Evolutionary conservation across 2,888 invertebrate genomes (phyloP).

Genomic region (Cyaniris semiargus): DNA sequence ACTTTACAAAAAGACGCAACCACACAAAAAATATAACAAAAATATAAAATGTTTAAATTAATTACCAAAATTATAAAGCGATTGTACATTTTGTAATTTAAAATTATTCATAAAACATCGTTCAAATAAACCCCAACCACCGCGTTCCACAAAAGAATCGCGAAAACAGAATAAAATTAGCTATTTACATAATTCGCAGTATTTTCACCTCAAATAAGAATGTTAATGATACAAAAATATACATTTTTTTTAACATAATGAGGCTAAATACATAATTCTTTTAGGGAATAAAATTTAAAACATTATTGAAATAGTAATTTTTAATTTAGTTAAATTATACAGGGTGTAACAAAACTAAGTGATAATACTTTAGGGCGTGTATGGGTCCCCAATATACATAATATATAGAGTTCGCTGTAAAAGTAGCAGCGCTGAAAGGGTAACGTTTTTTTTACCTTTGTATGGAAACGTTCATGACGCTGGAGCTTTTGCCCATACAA

Average conservation of each 20-base stretch:
- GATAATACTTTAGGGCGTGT: too few species aligned
- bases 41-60: neutral
- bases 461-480: too few species aligned
- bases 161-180: constrained; percentile 23
- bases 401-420: too few species aligned
- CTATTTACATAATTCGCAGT: constrained; percentile 16
- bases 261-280: neutral
- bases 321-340: too few species aligned
- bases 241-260: neutral
- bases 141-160: constrained; percentile 14
- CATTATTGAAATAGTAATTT: too few species aligned
- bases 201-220: constrained; percentile 30
- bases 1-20: too few species aligned
- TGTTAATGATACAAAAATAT: constrained; percentile 37
- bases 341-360: too few species aligned
- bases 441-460: too few species aligned
- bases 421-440: too few species aligned
- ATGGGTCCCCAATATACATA: too few species aligned
- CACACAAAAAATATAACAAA: neutral
- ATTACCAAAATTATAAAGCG: neutral
- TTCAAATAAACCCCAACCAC: neutral
- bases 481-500: too few species aligned
- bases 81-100: constrained; percentile 19
- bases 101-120: constrained; percentile 24
- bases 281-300: neutral